Conservation (phyloP, 2,797 vertebrate species). For the Cirrhinus molitorella region DNA sequence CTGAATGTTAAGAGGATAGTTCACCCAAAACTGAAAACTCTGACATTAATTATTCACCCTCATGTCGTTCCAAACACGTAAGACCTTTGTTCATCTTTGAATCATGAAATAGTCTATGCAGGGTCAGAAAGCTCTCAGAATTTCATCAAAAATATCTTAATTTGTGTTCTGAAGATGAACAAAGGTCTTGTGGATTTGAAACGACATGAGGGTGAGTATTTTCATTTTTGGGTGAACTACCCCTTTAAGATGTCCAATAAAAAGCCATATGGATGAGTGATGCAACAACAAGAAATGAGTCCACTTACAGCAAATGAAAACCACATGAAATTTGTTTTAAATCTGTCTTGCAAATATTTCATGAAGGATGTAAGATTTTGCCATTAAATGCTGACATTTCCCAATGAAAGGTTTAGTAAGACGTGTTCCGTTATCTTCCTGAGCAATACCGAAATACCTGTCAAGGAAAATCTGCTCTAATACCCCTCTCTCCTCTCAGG, state of each 20-base stretch:
- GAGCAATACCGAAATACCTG: conserved; percentile 5
- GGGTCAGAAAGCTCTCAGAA: no score
- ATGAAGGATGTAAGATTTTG: background rate
- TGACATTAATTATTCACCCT: no score
- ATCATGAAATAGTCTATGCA: no score
- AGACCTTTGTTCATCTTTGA: no score
- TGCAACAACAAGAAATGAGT: background rate
- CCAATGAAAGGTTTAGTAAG: background rate
- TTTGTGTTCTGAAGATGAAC: no score
- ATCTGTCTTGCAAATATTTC: conserved; percentile 6
- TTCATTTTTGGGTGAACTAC: no score
- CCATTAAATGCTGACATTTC: background rate
- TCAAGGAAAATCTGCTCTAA: conserved; percentile 25
- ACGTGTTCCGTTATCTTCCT: background rate
- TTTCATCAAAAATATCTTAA: no score
- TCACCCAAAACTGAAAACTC: no score
- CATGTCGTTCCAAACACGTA: no score
- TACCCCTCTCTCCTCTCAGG: conserved; percentile 11
- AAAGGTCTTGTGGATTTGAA: no score
- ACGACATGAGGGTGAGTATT: no score
- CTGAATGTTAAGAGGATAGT: background rate
- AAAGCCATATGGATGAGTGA: conserved; percentile 3
- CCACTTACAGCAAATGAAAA: background rate
- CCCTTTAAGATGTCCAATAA: background rate
- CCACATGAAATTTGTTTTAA: background rate